Percentiles rank a stretch among this genome's conserved stretches.
phyloP scores from a whole-genome alignment of 2,797 vertebrate species.

The Xenops minutus region DNA sequence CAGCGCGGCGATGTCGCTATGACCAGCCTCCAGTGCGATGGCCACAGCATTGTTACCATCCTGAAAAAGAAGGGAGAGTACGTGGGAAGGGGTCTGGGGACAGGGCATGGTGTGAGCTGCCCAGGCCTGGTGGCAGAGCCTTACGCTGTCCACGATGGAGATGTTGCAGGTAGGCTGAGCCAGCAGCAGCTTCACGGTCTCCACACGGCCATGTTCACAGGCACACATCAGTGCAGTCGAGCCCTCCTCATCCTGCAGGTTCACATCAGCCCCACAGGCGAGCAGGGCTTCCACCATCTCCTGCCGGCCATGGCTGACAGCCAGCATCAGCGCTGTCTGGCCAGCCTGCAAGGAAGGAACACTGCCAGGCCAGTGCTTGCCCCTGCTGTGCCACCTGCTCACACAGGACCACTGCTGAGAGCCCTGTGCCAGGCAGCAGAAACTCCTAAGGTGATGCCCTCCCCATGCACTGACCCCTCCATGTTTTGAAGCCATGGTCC shows the following conservation, averaged over 20 bases:
- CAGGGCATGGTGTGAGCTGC: fast-evolving
- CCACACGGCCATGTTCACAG: slow-evolving; percentile 88
- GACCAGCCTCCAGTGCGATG: slow-evolving; percentile 89
- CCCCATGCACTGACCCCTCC: fast-evolving
- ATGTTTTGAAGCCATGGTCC: not conserved
- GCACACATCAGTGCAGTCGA: slow-evolving; percentile 95
- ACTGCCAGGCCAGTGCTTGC: not conserved
- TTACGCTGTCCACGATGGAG: slow-evolving; percentile 87
- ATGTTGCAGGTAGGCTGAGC: slow-evolving; percentile 87
- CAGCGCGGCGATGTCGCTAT: slow-evolving; percentile 88
- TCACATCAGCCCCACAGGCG: slow-evolving; percentile 84
- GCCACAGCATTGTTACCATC: slow-evolving; percentile 92
- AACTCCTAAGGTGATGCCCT: not conserved
- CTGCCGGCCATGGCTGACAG: slow-evolving; percentile 89
- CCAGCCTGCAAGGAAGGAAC: slow-evolving; percentile 80
- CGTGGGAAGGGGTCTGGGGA: not conserved
- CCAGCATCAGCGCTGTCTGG: slow-evolving; percentile 93
- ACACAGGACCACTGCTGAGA: fast-evolving
- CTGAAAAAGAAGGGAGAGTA: slow-evolving; percentile 58
- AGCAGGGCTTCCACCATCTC: slow-evolving; percentile 92
- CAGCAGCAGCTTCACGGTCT: slow-evolving; percentile 89
- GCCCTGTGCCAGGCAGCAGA: not conserved
- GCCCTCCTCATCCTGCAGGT: slow-evolving; percentile 91
- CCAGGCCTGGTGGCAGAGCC: not conserved
- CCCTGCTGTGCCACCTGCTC: fast-evolving